Base-by-base conservation (phyloP, 1,140 invertebrate species). In the Ylistrum balloti region DNA sequence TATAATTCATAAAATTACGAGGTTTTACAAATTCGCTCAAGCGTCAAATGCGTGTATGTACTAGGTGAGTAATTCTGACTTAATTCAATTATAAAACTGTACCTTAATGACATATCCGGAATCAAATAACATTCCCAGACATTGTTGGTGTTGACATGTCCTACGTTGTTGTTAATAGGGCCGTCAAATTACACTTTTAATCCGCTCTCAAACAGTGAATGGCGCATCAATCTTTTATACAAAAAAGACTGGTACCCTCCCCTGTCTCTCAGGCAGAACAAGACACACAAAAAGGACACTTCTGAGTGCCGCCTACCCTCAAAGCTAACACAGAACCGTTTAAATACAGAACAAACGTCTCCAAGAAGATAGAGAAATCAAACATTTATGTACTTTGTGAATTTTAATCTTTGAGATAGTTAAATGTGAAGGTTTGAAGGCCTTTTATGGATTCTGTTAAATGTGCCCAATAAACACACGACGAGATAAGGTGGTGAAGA, bases 101-200 rank as follows among this genome's bases (percentile, higher is more conserved):
- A 74, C 56, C 5, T n/a, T 74, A 74, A 74, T 74, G 56, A 74
- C 56, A 74, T 74, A 74, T 74, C 56, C n/a, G 56, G n/a, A 28
- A 22, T 74, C 56, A 74, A 74, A 74, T 74, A 74, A 74, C 56
- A 74, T 5, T 74, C 56, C 56, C n/a, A 74, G 56, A 74, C 56
- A 74, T 74, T 74, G 56, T 74, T 74, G 56, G 56, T 74, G 28
- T 74, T 74, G 56, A 74, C 56, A 74, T 28, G 56, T 11, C n/a
- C 56, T 74, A n/a, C 56, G 56, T 74, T 74, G 56, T 74, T 74
- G 56, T 74, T 74, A 74, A 74, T 74, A n/a, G n/a, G 56, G n/a
- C 56, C 56, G 56, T 74, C 56, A 74, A 74, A 74, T 74, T 74
- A 22, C 56, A 74, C 56, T 74, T 74, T 74, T 74, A 74, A 74